Conservation (phyloP, 2,888 invertebrate genomes). For the Dysmachus trigonus region DNA sequence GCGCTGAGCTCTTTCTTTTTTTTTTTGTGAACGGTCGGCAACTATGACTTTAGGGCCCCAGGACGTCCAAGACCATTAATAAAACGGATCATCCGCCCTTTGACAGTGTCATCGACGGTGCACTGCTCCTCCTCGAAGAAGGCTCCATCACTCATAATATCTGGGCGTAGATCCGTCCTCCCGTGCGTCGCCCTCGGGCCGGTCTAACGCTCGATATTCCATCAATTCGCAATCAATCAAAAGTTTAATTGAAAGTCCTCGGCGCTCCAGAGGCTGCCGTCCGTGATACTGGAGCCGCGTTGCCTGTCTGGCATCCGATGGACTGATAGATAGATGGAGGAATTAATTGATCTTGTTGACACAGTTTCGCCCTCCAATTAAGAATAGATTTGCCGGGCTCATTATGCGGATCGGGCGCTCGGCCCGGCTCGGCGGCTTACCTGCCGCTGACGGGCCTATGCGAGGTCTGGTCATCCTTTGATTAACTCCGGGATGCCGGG, state of each 20-base stretch:
- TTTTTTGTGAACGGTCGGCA: neutral
- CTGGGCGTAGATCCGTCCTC: neutral
- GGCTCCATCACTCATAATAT: neutral
- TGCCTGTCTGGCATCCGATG: neutral
- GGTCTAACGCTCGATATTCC: neutral
- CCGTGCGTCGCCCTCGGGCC: neutral
- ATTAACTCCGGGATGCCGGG: neutral
- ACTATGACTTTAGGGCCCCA: neutral
- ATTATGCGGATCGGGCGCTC: neutral
- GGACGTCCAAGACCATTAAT: neutral
- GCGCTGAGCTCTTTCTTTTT: neutral
- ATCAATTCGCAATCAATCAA: constrained; percentile 43
- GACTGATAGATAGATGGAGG: neutral
- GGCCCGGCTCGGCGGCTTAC: neutral
- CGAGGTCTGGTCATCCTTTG: neutral
- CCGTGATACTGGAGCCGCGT: neutral
- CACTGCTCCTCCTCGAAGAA: neutral
- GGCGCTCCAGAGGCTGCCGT: neutral
- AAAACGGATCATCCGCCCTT: neutral
- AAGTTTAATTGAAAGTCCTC: constrained; percentile 37
- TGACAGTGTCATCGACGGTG: neutral
- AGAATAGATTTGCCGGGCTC: constrained; percentile 23
- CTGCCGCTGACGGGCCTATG: neutral
- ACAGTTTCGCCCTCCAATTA: constrained; percentile 37
- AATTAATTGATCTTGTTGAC: constrained; percentile 42